Evolutionary conservation across 2,888 invertebrate species (phyloP).

Genomic region (Protophormia terraenovae): DNA sequence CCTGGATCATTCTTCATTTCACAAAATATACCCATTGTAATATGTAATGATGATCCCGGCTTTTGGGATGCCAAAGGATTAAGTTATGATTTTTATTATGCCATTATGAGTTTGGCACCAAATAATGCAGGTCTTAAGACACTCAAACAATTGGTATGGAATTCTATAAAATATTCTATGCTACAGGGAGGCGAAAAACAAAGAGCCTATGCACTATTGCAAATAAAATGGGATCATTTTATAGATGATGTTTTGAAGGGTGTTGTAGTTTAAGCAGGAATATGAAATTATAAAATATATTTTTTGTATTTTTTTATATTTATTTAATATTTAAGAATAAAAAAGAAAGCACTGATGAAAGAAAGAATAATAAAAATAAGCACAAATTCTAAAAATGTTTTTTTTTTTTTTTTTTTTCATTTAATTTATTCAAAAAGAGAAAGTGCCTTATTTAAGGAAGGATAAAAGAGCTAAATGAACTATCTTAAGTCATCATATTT

Average conservation of each 20-base stretch:
- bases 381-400: neutral
- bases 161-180: constrained; percentile 82
- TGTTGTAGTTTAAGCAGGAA: constrained; percentile 70
- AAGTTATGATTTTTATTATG: constrained; percentile 86
- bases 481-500: no score
- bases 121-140: constrained; percentile 83
- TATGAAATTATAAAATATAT: neutral
- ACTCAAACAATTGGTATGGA: constrained; percentile 85
- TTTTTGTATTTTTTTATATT: neutral
- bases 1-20: constrained; percentile 83
- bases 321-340: constrained; percentile 9
- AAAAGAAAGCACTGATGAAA: neutral
- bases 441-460: no score
- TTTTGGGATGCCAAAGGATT: constrained; percentile 85
- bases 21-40: constrained; percentile 84
- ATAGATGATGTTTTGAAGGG: constrained; percentile 74
- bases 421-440: no score
- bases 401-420: no score
- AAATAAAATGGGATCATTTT: constrained; percentile 76
- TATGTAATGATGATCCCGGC: constrained; percentile 86
- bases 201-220: constrained; percentile 72
- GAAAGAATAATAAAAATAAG: neutral
- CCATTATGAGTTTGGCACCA: constrained; percentile 85
- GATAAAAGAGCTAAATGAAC: no score
- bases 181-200: constrained; percentile 72